phyloP scores from a whole-genome alignment of 2,113 vertebrate species.

The Brachypodius melanocephalos region DNA sequence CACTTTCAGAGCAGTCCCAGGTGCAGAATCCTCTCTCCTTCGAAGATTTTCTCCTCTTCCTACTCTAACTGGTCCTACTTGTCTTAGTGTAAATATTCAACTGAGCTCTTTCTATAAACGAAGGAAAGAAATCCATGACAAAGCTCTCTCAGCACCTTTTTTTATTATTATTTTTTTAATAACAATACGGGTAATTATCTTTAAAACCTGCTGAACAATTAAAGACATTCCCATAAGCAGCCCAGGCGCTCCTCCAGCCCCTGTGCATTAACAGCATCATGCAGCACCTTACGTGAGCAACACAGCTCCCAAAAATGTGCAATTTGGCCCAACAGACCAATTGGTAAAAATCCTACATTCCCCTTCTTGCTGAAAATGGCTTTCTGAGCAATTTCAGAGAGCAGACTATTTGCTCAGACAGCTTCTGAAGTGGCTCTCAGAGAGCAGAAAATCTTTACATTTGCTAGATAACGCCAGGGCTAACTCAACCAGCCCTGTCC shows the following conservation, averaged over 20 bases:
- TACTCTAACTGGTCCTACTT: background rate
- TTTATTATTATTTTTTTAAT: background rate
- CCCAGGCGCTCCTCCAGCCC: background rate
- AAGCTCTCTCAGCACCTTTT: background rate
- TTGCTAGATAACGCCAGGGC: background rate
- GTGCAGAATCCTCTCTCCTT: background rate
- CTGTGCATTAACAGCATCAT: background rate
- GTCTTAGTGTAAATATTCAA: background rate
- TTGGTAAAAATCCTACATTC: background rate
- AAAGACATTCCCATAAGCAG: background rate
- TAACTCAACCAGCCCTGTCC: background rate
- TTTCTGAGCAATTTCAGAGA: background rate
- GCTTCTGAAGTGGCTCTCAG: background rate
- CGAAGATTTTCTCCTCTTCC: background rate
- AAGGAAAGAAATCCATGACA: background rate
- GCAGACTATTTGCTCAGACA: background rate
- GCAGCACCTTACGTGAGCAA: accelerated
- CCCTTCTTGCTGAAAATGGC: background rate
- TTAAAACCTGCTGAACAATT: slow-evolving; percentile 46
- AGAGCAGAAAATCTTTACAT: background rate
- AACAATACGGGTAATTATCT: slow-evolving; percentile 35
- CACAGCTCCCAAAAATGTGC: background rate
- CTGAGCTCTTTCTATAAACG: background rate
- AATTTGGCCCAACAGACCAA: background rate
- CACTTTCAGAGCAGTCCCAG: background rate